Conservation (phyloP, 2,797 vertebrate genomes). For the Kryptopterus vitreolus region DNA sequence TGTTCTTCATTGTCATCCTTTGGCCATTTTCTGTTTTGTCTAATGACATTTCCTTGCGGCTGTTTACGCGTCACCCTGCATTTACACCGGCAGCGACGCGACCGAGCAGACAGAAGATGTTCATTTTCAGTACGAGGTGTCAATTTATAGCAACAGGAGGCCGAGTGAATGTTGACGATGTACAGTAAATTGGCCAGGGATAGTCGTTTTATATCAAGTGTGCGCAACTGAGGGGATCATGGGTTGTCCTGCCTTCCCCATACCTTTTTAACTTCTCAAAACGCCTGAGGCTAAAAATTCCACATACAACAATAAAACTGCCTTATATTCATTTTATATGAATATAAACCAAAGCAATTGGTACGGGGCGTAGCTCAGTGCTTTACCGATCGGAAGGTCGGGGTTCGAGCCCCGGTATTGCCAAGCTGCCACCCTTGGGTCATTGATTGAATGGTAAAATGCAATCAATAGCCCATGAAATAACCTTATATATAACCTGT, state of each 20-base stretch:
- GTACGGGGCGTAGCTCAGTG: too few relatives aligned
- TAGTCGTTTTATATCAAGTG: background rate
- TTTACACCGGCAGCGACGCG: background rate
- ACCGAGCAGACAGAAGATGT: background rate
- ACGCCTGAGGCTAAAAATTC: background rate
- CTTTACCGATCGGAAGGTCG: too few relatives aligned
- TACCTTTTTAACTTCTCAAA: too few relatives aligned
- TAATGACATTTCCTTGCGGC: background rate
- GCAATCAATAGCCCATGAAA: too few relatives aligned
- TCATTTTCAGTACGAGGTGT: slow-evolving; percentile 5
- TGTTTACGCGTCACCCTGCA: background rate
- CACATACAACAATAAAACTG: background rate
- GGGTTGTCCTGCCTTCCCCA: background rate
- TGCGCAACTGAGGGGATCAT: background rate
- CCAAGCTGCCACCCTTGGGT: too few relatives aligned
- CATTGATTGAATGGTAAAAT: too few relatives aligned
- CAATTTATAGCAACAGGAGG: slow-evolving; percentile 3
- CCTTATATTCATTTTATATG: too few relatives aligned
- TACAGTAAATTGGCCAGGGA: background rate
- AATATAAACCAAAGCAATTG: too few relatives aligned
- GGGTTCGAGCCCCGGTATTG: too few relatives aligned
- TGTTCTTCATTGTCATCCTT: background rate
- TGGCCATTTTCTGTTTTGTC: slow-evolving; percentile 8
- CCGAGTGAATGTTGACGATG: background rate
- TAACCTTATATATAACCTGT: too few relatives aligned